phyloP scores from a whole-genome alignment of 2,888 invertebrate genomes.

The Meloe dianella region DNA sequence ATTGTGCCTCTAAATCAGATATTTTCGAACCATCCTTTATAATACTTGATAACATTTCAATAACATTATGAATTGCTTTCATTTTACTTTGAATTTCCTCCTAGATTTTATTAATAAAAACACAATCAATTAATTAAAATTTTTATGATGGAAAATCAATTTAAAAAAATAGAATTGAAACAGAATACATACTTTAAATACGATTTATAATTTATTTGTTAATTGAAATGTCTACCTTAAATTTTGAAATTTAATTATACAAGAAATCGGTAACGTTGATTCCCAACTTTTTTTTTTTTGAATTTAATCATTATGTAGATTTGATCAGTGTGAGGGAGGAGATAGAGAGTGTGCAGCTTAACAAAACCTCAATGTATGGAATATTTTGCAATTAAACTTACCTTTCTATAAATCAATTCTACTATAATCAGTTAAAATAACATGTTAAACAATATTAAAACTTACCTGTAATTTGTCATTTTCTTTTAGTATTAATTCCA shows the following conservation, averaged over 20 bases:
- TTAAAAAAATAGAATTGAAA: slow-evolving; percentile 29
- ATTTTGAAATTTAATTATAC: slow-evolving; percentile 33
- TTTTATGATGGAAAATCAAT: slow-evolving; percentile 16
- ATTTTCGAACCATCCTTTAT: slow-evolving; percentile 73
- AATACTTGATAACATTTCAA: slow-evolving; percentile 85
- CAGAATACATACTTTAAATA: slow-evolving; percentile 49
- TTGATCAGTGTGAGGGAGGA: background rate
- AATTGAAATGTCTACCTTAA: slow-evolving; percentile 41
- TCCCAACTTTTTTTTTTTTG: slow-evolving; percentile 35
- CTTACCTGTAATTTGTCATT: slow-evolving; percentile 85
- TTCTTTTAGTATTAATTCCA: slow-evolving; percentile 79
- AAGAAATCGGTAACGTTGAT: slow-evolving; percentile 36
- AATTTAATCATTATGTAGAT: background rate
- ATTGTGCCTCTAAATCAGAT: slow-evolving; percentile 55
- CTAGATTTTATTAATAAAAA: slow-evolving; percentile 58
- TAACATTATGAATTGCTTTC: slow-evolving; percentile 84
- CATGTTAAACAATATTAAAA: slow-evolving; percentile 13
- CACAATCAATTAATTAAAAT: slow-evolving; percentile 7
- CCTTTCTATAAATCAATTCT: slow-evolving; percentile 8
- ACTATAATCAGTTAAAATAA: slow-evolving; percentile 3
- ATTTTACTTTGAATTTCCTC: slow-evolving; percentile 79
- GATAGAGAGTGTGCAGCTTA: slow-evolving; percentile 44
- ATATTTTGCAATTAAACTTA: background rate
- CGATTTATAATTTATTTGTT: slow-evolving; percentile 17
- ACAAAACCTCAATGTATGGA: slow-evolving; percentile 41